phyloP scores from a whole-genome alignment of 2,113 vertebrate species.

The Tychaedon coryphoeus region DNA sequence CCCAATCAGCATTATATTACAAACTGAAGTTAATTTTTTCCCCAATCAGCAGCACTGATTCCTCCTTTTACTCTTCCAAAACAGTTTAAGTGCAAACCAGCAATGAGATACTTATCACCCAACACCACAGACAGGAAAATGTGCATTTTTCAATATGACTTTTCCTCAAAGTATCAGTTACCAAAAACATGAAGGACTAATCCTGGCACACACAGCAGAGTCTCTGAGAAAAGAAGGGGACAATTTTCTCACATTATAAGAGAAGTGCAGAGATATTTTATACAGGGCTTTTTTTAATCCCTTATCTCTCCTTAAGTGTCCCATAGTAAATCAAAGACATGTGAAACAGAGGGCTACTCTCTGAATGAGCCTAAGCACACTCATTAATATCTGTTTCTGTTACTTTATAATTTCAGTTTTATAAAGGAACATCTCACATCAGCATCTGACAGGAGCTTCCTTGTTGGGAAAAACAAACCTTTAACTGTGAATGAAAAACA shows the following conservation, averaged over 20 bases:
- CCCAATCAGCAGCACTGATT: neutral
- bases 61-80: neutral
- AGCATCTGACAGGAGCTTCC: neutral
- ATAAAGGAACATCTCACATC: neutral
- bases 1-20: neutral
- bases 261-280: fast-evolving
- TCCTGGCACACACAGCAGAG: neutral
- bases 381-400: neutral
- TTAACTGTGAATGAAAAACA: neutral
- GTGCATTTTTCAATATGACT: neutral
- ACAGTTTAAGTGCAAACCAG: neutral
- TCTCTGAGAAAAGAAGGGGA: neutral
- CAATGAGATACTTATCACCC: neutral
- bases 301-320: neutral
- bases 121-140: neutral
- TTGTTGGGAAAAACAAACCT: neutral
- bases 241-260: neutral
- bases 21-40: neutral
- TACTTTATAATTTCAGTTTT: neutral
- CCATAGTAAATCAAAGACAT: neutral
- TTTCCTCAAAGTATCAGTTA: neutral
- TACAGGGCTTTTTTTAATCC: neutral
- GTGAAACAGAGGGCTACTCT: neutral
- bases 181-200: fast-evolving
- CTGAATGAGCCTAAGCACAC: neutral